Conservation (phyloP, 2,888 invertebrate genomes). For the Phaedon cochleariae region DNA sequence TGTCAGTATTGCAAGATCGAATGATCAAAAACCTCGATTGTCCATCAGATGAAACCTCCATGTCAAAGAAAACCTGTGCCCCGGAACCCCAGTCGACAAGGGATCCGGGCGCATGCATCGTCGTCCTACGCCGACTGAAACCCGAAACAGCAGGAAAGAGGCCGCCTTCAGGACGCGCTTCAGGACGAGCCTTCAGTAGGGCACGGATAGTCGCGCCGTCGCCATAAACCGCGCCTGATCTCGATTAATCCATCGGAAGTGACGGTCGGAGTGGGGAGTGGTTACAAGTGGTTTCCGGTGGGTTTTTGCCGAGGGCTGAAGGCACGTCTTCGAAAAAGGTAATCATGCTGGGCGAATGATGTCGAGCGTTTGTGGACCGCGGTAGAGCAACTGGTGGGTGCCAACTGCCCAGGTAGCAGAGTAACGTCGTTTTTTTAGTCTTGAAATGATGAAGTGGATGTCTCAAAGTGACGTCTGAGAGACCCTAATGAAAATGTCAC, state of each 20-base stretch:
- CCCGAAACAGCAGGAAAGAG: slow-evolving; percentile 14
- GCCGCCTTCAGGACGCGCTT: no score
- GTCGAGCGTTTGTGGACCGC: background rate
- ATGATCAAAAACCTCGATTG: no score
- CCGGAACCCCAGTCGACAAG: no score
- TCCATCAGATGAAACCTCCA: no score
- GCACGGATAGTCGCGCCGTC: slow-evolving; percentile 21
- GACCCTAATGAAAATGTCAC: no score
- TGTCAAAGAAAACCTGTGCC: no score
- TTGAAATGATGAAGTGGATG: no score
- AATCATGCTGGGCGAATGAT: no score
- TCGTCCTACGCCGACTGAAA: slow-evolving; percentile 1
- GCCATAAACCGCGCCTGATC: slow-evolving; percentile 4
- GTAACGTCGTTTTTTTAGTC: no score
- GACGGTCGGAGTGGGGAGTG: slow-evolving; percentile 1
- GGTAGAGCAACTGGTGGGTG: slow-evolving; percentile 27
- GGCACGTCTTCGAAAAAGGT: slow-evolving; percentile 2
- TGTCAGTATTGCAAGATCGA: no score
- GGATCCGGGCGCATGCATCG: slow-evolving; percentile 33
- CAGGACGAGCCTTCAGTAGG: slow-evolving; percentile 25
- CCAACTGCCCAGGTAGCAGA: no score
- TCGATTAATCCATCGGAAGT: slow-evolving; percentile 1
- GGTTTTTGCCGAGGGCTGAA: background rate
- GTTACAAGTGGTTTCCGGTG: slow-evolving; percentile 13
- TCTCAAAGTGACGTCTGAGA: no score